Evolutionary conservation across 2,113 vertebrate genomes (phyloP), one percentile per base, ranked within the genome.

Genomic region (Xerus inauris): DNA sequence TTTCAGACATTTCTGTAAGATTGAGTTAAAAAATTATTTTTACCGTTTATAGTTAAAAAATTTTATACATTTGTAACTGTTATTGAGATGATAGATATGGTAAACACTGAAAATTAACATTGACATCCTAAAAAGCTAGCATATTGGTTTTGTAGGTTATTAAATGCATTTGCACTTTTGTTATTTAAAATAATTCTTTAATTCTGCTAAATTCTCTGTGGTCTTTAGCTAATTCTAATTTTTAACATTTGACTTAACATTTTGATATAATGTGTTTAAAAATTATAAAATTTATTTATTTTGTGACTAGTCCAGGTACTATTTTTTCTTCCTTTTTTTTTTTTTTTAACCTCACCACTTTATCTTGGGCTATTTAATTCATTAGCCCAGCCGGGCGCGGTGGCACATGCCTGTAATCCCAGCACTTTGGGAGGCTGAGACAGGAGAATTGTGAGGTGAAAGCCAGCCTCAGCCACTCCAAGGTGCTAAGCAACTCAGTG

Each of bases 121-220:
- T 42, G 84, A 19, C 47, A 45, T 73, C 75, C 62, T 87, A 30
- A 83, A 87, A 93, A 93, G 35, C 16, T 32, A 62, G 38, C n/a
- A 40, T 62, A 45, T 85, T 84, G 49, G 22, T 77, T 95, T 91
- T 87, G 1, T 89, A 90, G 38, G 1, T 75, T 80, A 28, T 79
- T 64, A 82, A 22, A 69, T 87, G 82, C 90, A 80, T 69, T 94
- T 88, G 76, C n/a, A 80, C 49, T 95, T 96, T 88, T 93, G 72
- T 93, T 89, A 76, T 57, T 72, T 75, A 51, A 40, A 64, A 45
- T 72, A 91, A 38, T 54, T 85, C 2, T 28, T 80, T 82, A 84
- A n/a, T 32, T 85, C 6, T 30, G 30, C 8, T 59, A 84, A 76
- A 84, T 87, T 95, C 40, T 67, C 6, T 93, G 8, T 75, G 9